Conservation (phyloP, 2,113 vertebrate genomes). For the Eubucco bourcierii region DNA sequence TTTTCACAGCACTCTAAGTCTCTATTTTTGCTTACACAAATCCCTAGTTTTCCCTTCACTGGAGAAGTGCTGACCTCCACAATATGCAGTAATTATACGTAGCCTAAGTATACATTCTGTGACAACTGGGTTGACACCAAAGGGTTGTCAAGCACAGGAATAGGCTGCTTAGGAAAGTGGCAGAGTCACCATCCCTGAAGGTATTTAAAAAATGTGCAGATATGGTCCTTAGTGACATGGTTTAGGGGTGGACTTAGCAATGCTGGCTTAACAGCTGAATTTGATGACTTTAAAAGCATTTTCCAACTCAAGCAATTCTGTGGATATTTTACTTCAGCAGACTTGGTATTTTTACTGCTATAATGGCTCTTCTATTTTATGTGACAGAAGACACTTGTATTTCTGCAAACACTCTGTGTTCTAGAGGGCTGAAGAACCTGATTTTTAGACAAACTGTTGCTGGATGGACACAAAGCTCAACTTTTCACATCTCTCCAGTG, state of each 20-base stretch:
- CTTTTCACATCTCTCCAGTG: neutral
- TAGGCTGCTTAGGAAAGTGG: neutral
- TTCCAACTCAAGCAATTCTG: neutral
- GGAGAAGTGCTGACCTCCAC: neutral
- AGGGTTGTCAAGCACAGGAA: neutral
- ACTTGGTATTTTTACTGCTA: neutral
- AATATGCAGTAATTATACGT: neutral
- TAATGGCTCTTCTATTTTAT: neutral
- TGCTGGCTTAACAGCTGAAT: neutral
- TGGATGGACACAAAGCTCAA: neutral
- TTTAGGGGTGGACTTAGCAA: neutral
- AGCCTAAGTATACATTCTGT: neutral
- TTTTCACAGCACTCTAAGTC: neutral
- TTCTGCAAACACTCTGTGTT: neutral
- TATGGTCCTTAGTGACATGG: too few relatives aligned
- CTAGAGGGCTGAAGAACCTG: neutral
- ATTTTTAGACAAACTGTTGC: neutral
- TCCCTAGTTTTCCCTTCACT: neutral
- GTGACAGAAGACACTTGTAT: neutral
- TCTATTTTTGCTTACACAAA: neutral
- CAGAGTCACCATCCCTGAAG: neutral
- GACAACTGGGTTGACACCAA: neutral
- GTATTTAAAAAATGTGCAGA: neutral
- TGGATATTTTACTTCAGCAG: neutral
- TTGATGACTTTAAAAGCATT: accelerated